Base-by-base conservation (phyloP, 2,888 invertebrate species). In the Drosophila setosimentum region DNA sequence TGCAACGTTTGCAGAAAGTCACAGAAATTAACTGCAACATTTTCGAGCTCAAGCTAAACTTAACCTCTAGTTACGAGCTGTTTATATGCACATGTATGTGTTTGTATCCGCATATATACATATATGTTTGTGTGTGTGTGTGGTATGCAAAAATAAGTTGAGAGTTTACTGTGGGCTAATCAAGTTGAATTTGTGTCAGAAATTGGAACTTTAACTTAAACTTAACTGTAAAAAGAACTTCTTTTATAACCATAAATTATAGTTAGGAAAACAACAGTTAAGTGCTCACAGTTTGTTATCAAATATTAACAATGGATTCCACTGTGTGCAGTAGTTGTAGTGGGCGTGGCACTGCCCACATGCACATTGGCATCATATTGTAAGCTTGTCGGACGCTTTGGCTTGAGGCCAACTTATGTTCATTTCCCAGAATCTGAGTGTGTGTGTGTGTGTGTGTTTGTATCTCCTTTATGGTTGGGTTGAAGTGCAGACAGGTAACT, bases 1-100 rank as follows among this genome's bases (percentile, higher is more conserved):
- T 74, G 78, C 83, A 80, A 48, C 62, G 87, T 69, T 79, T 68
- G 73, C 79, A 40, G 58, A 81, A 69, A 68, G 68, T 73, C 73
- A 64, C 53, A 71, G 69, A 80, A 89, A 89, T 89, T 89, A 87
- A 80, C 82, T 75, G 80, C 63, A 69, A 65, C 69, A 72, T 68
- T 69, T 77, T 69, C 40, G 40, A 51, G 65, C 54, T 69, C 53
- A 70, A 68, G 54, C 30, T 33, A 63, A 73, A 78, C 64, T 76
- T 55, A 68, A 77, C 64, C 48, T 51, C 35, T 32, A 51, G 63
- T 58, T 67, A 50, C 65, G 40, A 57, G 33, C 33, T 29, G 50
- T 45, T 32, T 45, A 21, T 45, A 51, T 58, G n/a, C 27, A 18
- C 27, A n/a, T n/a, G 16, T 53, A 13, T 45, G 29, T 3, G 29